Evolutionary conservation across 1,140 invertebrate genomes (phyloP), one percentile per base, ranked within the genome.

Genomic region (Asobara japonica): DNA sequence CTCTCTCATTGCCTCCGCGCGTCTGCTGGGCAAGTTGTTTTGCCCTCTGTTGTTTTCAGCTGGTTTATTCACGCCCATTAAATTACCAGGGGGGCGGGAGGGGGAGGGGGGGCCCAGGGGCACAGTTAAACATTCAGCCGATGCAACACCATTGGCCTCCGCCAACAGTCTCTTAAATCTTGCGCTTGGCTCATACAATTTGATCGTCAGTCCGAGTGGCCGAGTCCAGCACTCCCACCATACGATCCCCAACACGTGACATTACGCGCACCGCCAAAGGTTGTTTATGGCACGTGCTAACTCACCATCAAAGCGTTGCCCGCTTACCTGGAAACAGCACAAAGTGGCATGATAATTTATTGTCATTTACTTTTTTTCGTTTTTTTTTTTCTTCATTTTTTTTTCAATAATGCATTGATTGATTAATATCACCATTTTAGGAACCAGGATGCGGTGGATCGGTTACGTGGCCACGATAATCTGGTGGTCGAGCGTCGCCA

Each of bases 401-500:
- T n/a, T n/a, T n/a, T n/a, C n/a, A n/a, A 27, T 31, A 6, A 31
- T n/a, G 51, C 56, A 45, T 70, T 29, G 71, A 29, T 78, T 78
- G 67, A 45, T 73, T 79, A 33, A 25, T 56, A 18, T 22, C 18
- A 56, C 51, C 3, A 62, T 85, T 84, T 67, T 78, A 85, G 85
- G 83, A 83, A 82, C 83, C 85, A 86, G 85, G 79, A 86, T 86
- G 85, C 85, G 81, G 83, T 86, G 85, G 86, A 86, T 87, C 81
- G 86, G 86, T 84, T 86, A 86, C 82, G 82, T 87, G 82, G 83
- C 84, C 79, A 86, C 81, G 80, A 86, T 87, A 82, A 85, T 87
- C 82, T 87, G 86, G 86, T 87, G 86, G 85, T 87, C 83, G 80
- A 83, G 84, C 81, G 85, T 86, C 81, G 84, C 83, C 83, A 87